These are phyloP conservation scores for Erinaceus europaeus DNA, from an alignment of 2,113 vertebrate genomes.

Conservation along the genomic window DNA sequence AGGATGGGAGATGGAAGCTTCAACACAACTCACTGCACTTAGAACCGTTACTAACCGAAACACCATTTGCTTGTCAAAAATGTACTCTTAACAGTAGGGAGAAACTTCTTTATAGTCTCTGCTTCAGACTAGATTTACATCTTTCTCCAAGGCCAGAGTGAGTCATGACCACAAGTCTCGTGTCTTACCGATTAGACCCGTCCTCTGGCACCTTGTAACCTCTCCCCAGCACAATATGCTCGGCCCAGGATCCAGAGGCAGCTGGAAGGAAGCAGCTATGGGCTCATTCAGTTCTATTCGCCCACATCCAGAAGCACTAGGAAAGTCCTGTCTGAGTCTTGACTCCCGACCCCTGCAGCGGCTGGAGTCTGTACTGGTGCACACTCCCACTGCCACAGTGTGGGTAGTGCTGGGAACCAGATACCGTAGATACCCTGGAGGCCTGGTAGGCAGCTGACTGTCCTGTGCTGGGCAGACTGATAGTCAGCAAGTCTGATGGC, in stretches of 20 bases:
- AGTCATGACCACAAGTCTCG: constrained; percentile 79
- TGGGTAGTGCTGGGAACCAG: constrained; percentile 90
- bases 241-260: constrained; percentile 80
- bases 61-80: constrained; percentile 79
- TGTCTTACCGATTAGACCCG: constrained; percentile 79
- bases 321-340: constrained; percentile 97
- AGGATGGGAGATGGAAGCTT: constrained; percentile 81
- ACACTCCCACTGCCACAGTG: constrained; percentile 86
- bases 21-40: constrained; percentile 85
- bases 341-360: constrained; percentile 92
- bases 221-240: constrained; percentile 79
- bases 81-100: constrained; percentile 81
- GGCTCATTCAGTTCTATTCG: constrained; percentile 80
- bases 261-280: constrained; percentile 85
- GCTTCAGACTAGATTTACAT: constrained; percentile 79
- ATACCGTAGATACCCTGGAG: constrained; percentile 88
- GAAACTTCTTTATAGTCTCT: constrained; percentile 85
- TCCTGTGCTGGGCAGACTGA: constrained; percentile 85
- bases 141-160: constrained; percentile 80
- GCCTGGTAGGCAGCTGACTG: constrained; percentile 86
- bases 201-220: constrained; percentile 77
- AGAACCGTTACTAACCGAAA: constrained; percentile 76
- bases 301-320: constrained; percentile 85
- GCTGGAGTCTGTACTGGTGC: constrained; percentile 93
- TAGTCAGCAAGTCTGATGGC: constrained; percentile 89